Evolutionary conservation across 2,797 vertebrate genomes (phyloP).

Genomic region (Acanthornis magna): DNA sequence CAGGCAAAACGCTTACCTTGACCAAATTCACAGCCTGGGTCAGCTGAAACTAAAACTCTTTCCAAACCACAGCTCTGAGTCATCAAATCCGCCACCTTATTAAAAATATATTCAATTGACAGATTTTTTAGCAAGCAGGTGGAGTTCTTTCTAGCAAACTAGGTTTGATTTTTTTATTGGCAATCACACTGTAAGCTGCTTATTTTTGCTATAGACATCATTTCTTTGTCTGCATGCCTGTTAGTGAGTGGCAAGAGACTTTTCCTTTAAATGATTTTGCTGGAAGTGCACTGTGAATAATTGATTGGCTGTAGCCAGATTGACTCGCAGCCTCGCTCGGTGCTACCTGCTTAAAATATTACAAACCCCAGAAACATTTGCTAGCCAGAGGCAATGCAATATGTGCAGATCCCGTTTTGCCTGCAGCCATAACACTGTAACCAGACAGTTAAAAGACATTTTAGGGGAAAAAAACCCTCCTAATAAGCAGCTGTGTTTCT

Average conservation of each 20-base stretch:
- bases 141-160: background rate
- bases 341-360: constrained; percentile 56
- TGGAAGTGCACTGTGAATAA: constrained; percentile 24
- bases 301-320: constrained; percentile 47
- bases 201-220: background rate
- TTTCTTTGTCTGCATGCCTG: background rate
- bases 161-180: background rate
- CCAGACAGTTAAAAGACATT: constrained; percentile 40
- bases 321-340: constrained; percentile 15
- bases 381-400: constrained; percentile 61
- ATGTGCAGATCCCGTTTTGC: constrained; percentile 11
- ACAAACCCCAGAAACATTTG: constrained; percentile 49
- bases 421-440: constrained; percentile 27
- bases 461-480: background rate
- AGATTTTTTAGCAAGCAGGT: background rate
- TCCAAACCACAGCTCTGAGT: background rate
- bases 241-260: background rate
- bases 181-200: background rate
- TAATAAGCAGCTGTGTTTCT: constrained; percentile 34
- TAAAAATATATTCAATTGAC: background rate
- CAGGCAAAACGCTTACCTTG: background rate
- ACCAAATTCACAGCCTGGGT: background rate
- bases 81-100: background rate
- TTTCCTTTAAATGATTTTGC: constrained; percentile 28
- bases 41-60: background rate